Evolutionary conservation across 2,113 vertebrate genomes (phyloP).

Genomic region (Podilymbus podiceps): DNA sequence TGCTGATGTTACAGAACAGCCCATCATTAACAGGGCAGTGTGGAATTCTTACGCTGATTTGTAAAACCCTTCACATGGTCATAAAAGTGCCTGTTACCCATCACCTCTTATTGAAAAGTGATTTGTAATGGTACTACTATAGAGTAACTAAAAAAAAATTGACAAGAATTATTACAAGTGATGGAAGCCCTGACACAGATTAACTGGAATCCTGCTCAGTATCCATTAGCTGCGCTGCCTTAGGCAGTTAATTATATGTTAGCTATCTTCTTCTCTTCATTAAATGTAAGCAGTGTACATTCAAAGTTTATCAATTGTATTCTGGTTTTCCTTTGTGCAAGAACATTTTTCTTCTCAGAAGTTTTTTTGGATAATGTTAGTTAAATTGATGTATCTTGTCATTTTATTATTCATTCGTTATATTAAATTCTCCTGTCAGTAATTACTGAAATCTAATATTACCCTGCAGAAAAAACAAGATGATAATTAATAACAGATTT

Average conservation of each 20-base stretch:
- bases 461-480: neutral
- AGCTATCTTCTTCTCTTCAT: slow-evolving; percentile 2
- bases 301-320: neutral
- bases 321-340: slow-evolving; percentile 10
- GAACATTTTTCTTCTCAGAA: slow-evolving; percentile 14
- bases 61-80: neutral
- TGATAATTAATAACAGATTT: neutral
- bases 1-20: neutral
- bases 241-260: slow-evolving; percentile 38
- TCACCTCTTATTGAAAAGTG: neutral
- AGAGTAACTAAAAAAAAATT: neutral
- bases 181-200: slow-evolving; percentile 41
- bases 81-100: slow-evolving; percentile 47
- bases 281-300: slow-evolving; percentile 4
- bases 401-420: neutral
- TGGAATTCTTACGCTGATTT: neutral
- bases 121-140: neutral
- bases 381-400: slow-evolving; percentile 8
- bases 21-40: neutral
- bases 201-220: slow-evolving; percentile 56
- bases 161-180: slow-evolving; percentile 22
- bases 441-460: neutral
- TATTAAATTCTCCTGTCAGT: neutral
- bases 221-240: slow-evolving; percentile 18
- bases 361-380: neutral